Percentiles rank a stretch among this genome's conserved stretches.
Conservation (phyloP, 2,113 vertebrate genomes). For the Phalacrocorax pelagicus region DNA sequence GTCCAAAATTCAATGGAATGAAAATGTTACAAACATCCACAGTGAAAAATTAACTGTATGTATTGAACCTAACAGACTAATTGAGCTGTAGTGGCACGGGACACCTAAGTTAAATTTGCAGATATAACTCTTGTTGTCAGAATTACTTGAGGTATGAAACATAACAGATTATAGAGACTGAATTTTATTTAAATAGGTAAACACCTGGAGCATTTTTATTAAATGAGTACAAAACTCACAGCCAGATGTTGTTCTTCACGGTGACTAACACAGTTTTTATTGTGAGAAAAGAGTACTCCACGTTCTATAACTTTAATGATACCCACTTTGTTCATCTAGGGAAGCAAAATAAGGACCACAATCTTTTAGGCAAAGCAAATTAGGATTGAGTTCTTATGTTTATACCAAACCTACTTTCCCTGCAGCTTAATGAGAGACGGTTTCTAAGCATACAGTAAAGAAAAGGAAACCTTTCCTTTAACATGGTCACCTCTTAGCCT, state of each 20-base stretch:
- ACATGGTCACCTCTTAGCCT: not conserved
- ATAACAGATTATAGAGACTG: not conserved
- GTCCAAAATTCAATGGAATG: not conserved
- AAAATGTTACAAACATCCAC: not conserved
- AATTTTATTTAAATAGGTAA: not conserved
- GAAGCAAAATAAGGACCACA: slow-evolving; percentile 22
- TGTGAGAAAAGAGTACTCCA: not conserved
- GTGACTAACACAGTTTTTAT: not conserved
- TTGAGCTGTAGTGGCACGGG: not conserved
- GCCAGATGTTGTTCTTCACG: not conserved
- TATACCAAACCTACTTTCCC: not conserved
- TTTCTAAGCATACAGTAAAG: not conserved
- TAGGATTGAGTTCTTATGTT: not conserved
- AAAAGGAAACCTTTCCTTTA: slow-evolving; percentile 6
- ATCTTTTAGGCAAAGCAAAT: not conserved
- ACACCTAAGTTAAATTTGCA: not conserved
- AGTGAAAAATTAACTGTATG: not conserved
- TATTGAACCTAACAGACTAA: not conserved
- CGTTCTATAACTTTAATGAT: not conserved
- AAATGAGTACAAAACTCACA: not conserved
- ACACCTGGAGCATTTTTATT: not conserved
- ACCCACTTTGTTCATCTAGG: not conserved
- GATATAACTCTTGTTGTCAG: not conserved
- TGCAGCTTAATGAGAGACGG: not conserved
- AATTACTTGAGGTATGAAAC: not conserved